phyloP scores from a whole-genome alignment of 2,888 invertebrate species.

The Chrysolina oricalcia region DNA sequence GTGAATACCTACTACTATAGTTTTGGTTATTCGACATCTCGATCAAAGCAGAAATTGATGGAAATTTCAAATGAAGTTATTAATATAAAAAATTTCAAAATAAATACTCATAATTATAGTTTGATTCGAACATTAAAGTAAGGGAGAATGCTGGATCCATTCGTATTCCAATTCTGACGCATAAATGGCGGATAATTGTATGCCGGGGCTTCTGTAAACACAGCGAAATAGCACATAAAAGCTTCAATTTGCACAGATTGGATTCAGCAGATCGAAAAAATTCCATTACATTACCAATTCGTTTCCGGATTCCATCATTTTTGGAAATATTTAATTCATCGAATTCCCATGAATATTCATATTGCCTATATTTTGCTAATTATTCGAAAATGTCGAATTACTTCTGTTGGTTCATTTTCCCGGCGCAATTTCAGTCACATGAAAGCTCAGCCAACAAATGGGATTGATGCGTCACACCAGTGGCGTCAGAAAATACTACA shows the following conservation, averaged over 20 bases:
- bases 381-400: slow-evolving; percentile 47
- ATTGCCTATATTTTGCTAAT: slow-evolving; percentile 47
- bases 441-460: slow-evolving; percentile 31
- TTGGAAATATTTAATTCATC: slow-evolving; percentile 5
- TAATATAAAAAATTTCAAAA: no score
- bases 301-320: slow-evolving; percentile 37
- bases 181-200: background rate
- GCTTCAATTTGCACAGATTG: slow-evolving; percentile 20
- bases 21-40: no score
- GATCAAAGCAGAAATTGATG: no score
- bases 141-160: background rate
- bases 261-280: slow-evolving; percentile 32
- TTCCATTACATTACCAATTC: slow-evolving; percentile 38
- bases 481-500: background rate
- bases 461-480: background rate
- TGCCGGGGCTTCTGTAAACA: slow-evolving; percentile 5
- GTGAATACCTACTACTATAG: no score
- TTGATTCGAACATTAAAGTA: no score
- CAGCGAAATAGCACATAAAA: slow-evolving; percentile 6
- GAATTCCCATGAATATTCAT: slow-evolving; percentile 45
- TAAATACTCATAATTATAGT: no score
- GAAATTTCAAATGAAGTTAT: no score
- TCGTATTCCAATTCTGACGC: background rate
- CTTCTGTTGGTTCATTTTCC: slow-evolving; percentile 46
- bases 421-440: slow-evolving; percentile 42